Evolutionary conservation across 2,113 vertebrate species (phyloP).

Genomic region (Heteronetta atricapilla): DNA sequence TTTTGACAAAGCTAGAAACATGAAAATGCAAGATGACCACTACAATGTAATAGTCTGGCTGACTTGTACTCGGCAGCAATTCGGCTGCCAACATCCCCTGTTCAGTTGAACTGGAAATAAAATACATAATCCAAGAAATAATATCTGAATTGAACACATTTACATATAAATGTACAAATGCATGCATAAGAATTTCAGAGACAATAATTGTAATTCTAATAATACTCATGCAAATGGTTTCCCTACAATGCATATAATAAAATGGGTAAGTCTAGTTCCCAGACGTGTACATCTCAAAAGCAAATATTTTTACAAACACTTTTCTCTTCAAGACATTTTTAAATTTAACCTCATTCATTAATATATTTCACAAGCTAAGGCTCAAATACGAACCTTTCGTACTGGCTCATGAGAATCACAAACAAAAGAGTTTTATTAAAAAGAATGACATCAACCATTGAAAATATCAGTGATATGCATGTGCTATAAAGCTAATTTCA

Average conservation of each 20-base stretch:
- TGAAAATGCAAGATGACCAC: rapidly evolving
- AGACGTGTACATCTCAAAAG: background rate
- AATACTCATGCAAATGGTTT: background rate
- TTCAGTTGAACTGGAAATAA: background rate
- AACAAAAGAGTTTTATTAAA: background rate
- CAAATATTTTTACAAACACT: background rate
- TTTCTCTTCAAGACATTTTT: background rate
- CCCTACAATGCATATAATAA: background rate
- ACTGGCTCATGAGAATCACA: background rate
- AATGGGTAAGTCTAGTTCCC: background rate
- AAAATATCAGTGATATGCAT: background rate
- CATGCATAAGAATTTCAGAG: background rate
- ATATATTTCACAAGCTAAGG: background rate
- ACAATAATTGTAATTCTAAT: background rate
- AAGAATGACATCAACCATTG: background rate
- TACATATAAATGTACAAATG: background rate
- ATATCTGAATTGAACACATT: background rate
- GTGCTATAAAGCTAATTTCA: background rate
- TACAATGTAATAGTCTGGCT: background rate
- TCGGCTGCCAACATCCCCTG: background rate
- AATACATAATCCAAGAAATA: background rate
- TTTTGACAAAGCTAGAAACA: background rate
- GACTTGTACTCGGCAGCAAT: background rate
- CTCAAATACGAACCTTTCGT: background rate
- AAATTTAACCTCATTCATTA: background rate